Conservation (phyloP, 2,888 invertebrate species). For the Calliopum simillimum region DNA sequence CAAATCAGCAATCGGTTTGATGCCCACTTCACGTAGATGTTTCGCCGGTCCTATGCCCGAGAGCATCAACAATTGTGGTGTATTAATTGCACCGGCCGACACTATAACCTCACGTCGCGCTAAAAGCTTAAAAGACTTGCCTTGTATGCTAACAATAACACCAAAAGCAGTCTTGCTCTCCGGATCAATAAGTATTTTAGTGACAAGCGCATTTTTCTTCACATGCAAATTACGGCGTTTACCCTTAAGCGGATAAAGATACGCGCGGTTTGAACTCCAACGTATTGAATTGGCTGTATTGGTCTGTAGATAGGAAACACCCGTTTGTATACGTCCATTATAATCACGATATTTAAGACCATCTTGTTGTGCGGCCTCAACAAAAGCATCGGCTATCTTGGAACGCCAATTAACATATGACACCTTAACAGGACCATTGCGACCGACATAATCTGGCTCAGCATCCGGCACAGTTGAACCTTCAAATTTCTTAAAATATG, state of each 20-base stretch:
- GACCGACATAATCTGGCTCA: conserved; percentile 67
- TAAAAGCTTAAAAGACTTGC: conserved; percentile 66
- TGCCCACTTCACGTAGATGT: conserved; percentile 70
- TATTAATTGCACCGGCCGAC: conserved; percentile 82
- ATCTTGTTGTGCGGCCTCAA: conserved; percentile 72
- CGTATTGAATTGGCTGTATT: conserved; percentile 71
- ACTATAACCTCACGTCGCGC: conserved; percentile 79
- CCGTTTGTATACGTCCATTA: conserved; percentile 72
- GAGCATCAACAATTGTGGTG: conserved; percentile 85
- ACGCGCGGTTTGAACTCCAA: conserved; percentile 73
- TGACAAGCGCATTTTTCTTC: conserved; percentile 69
- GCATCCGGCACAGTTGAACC: conserved; percentile 72
- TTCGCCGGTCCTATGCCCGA: conserved; percentile 77
- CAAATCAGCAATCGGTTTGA: conserved; percentile 71
- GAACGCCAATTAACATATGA: conserved; percentile 71
- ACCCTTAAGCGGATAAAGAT: conserved; percentile 69
- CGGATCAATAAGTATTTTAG: conserved; percentile 70
- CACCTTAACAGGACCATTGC: conserved; percentile 70
- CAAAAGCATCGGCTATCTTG: conserved; percentile 72
- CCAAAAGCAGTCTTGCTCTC: conserved; percentile 69
- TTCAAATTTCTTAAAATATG: conserved; percentile 83
- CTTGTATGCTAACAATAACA: conserved; percentile 70
- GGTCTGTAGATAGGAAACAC: conserved; percentile 74
- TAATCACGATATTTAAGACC: conserved; percentile 76
- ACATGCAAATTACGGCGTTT: conserved; percentile 71